A percentile compares a stretch with the other conserved stretches of the same genome.
Evolutionary conservation across 2,888 invertebrate genomes (phyloP).

Genomic region (Cabera pusaria): DNA sequence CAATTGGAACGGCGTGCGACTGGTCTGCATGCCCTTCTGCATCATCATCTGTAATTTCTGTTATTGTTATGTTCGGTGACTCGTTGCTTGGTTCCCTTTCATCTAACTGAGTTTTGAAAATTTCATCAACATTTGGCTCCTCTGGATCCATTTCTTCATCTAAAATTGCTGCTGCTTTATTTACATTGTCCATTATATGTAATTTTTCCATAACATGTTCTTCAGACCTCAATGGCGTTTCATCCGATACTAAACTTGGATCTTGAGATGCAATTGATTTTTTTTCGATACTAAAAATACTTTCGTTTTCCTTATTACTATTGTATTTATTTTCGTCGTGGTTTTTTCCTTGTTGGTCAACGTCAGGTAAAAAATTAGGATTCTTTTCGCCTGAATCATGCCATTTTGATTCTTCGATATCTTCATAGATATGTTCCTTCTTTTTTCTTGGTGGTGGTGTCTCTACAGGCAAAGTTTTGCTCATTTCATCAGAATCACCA

Average conservation of each 20-base stretch:
- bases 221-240: conserved; percentile 57
- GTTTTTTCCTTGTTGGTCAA: conserved; percentile 53
- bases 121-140: conserved; percentile 72
- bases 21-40: conserved; percentile 47
- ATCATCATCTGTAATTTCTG: conserved; percentile 74
- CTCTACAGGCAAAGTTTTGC: conserved; percentile 69
- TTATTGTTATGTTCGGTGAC: conserved; percentile 76
- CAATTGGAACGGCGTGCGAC: conserved; percentile 57
- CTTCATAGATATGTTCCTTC: conserved; percentile 86
- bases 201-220: conserved; percentile 75
- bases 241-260: conserved; percentile 72
- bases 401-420: conserved; percentile 77
- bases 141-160: conserved; percentile 70
- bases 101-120: conserved; percentile 69
- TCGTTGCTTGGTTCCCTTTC: conserved; percentile 58
- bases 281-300: conserved; percentile 53
- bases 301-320: conserved; percentile 73
- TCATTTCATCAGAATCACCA: conserved; percentile 78
- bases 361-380: conserved; percentile 74
- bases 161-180: conserved; percentile 62
- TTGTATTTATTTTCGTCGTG: conserved; percentile 51
- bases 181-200: conserved; percentile 57
- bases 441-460: conserved; percentile 76
- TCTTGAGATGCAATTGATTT: conserved; percentile 75
- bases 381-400: conserved; percentile 66